Base-by-base conservation (phyloP, 1,140 invertebrate species). In the Sycobia sp. region DNA sequence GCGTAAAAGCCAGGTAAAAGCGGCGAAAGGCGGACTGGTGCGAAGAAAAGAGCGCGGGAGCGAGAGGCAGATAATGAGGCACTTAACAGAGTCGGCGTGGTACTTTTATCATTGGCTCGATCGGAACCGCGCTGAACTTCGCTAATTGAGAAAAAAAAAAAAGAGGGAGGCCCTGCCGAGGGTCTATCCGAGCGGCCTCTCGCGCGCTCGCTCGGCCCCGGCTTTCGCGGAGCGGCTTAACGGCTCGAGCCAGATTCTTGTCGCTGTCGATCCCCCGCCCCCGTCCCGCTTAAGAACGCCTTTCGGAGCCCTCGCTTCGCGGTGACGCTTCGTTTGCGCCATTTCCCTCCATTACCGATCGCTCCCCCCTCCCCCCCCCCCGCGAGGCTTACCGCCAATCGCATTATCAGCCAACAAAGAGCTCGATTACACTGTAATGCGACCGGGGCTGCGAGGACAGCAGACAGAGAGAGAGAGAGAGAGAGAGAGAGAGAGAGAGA, bases 131-230 rank as follows among this genome's bases (percentile, higher is more conserved):
- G 38, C 67, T 69, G 57, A 67, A 71, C 66, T 73, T 72, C 51
- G 69, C 65, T 75, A 73, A 75, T 75, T 72, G 73, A 62, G 66
- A 70, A 69, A 68, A 68, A 70, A 71, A 62, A 65, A 70, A 69
- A 68, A 68, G 69, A 66, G 43, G 47, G 39, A 32, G 50, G 49
- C 18, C 20, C n/a, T n/a, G n/a, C n/a, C n/a, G n/a, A n/a, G n/a
- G n/a, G n/a, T n/a, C n/a, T n/a, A n/a, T n/a, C n/a, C n/a, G n/a
- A n/a, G n/a, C n/a, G n/a, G n/a, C n/a, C n/a, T n/a, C n/a, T n/a
- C n/a, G n/a, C n/a, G 16, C 13, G 59, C 18, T 20, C 16, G 39
- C 16, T 22, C 22, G n/a, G 18, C 66, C 63, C 65, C 65, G 67
- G 67, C 68, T 66, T 68, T 66, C 59, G 58, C 62, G 63, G 54